These are phyloP conservation scores for Potamarius usumacintae DNA, from an alignment of 2,113 vertebrate genomes.

Conservation along the genomic window DNA sequence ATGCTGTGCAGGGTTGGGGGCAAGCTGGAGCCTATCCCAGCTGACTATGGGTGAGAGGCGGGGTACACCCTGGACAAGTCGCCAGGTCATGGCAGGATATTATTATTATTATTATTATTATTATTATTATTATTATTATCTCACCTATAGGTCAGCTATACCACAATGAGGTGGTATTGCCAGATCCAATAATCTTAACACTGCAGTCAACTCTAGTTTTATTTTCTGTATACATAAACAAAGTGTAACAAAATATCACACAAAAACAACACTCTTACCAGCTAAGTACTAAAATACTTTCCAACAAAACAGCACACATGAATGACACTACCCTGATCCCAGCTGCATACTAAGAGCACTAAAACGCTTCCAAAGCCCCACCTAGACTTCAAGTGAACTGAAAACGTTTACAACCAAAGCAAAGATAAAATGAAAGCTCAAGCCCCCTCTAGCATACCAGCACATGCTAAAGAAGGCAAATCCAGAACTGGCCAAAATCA, in stretches of 20 bases:
- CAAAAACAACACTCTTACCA: background rate
- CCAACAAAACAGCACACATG: background rate
- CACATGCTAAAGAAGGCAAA: background rate
- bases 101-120: no score
- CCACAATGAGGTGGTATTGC: background rate
- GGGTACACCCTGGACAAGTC: no score
- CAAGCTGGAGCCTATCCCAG: no score
- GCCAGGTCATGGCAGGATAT: no score
- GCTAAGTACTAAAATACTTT: background rate
- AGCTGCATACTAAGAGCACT: background rate
- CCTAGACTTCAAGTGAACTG: conserved; percentile 8
- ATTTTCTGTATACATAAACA: background rate
- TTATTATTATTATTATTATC: background rate
- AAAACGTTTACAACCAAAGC: conserved; percentile 3
- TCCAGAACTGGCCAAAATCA: conserved; percentile 11
- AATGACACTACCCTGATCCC: conserved; percentile 8
- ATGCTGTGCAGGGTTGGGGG: no score
- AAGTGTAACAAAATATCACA: background rate
- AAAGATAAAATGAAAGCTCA: conserved; percentile 2
- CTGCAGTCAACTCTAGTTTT: background rate
- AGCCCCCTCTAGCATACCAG: background rate
- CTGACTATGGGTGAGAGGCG: no score
- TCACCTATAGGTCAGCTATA: background rate
- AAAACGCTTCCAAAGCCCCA: conserved; percentile 6
- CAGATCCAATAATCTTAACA: background rate